These are phyloP conservation scores for Blomia tropicalis DNA, from an alignment of 2,888 invertebrate genomes.

Conservation along the genomic window DNA sequence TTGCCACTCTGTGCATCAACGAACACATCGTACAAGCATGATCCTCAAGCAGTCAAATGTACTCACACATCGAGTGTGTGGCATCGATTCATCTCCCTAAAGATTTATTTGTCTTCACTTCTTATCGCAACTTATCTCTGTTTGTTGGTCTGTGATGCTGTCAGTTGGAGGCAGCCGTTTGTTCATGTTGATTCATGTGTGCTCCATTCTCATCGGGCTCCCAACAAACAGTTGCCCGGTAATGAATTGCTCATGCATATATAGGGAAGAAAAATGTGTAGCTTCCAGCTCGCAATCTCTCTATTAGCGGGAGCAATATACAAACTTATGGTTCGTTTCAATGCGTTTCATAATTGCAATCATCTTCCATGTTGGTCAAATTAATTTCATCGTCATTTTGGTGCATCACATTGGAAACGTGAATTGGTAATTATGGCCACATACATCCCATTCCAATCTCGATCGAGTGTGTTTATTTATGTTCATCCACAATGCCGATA, in stretches of 20 bases:
- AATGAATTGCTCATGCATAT: constrained; percentile 5
- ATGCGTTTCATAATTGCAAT: constrained; percentile 2
- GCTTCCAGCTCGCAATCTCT: constrained; percentile 6
- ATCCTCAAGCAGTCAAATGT: no score
- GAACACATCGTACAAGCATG: no score
- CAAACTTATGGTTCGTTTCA: background rate
- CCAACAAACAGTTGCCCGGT: background rate
- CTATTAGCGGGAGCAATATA: background rate
- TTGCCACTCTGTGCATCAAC: no score
- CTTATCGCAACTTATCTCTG: constrained; percentile 9
- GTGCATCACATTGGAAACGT: background rate
- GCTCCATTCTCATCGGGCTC: background rate
- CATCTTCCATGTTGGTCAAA: background rate
- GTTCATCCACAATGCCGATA: background rate
- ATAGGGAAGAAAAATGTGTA: background rate
- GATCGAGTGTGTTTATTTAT: constrained; percentile 4
- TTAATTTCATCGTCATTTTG: background rate
- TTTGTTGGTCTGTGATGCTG: background rate
- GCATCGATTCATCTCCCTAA: background rate
- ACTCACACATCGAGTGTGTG: no score
- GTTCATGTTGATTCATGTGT: background rate
- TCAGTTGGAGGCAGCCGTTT: background rate
- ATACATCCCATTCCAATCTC: background rate
- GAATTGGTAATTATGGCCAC: background rate
- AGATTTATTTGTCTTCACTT: constrained; percentile 15